Evolutionary conservation across 1,140 invertebrate genomes (phyloP).

Genomic region (Macrobrachium rosenbergii): DNA sequence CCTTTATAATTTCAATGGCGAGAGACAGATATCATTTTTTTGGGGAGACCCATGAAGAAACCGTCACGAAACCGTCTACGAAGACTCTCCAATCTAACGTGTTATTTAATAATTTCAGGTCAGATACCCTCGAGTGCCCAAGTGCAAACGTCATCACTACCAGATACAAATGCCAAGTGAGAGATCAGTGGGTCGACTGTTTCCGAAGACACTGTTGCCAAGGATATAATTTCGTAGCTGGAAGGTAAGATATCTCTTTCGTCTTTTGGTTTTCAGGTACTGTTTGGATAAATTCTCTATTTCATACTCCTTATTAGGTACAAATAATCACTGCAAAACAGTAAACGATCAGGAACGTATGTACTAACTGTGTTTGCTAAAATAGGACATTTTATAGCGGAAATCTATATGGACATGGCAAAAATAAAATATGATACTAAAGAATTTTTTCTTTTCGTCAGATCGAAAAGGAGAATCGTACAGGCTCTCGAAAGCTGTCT

Average conservation of each 20-base stretch:
- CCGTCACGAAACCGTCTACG: too few species aligned
- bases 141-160: conserved; percentile 74
- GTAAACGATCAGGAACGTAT: background rate
- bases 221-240: conserved; percentile 74
- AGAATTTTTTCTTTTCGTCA: too few species aligned
- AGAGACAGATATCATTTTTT: too few species aligned
- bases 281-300: background rate
- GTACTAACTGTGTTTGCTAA: too few species aligned
- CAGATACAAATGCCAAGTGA: conserved; percentile 73
- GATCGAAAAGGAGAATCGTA: too few species aligned
- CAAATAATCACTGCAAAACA: background rate
- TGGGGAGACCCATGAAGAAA: too few species aligned
- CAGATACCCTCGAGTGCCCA: conserved; percentile 73
- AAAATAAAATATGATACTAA: too few species aligned
- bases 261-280: background rate
- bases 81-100: too few species aligned
- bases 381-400: too few species aligned
- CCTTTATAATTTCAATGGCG: too few species aligned
- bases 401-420: too few species aligned
- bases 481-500: too few species aligned
- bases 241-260: conserved; percentile 67
- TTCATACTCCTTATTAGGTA: background rate
- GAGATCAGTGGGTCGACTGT: conserved; percentile 73
- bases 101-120: conserved; percentile 49
- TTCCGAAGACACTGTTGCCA: conserved; percentile 73